Evolutionary conservation across 2,797 vertebrate genomes (phyloP), one percentile per base, ranked within the genome.

Genomic region (Lacerta bilineata): DNA sequence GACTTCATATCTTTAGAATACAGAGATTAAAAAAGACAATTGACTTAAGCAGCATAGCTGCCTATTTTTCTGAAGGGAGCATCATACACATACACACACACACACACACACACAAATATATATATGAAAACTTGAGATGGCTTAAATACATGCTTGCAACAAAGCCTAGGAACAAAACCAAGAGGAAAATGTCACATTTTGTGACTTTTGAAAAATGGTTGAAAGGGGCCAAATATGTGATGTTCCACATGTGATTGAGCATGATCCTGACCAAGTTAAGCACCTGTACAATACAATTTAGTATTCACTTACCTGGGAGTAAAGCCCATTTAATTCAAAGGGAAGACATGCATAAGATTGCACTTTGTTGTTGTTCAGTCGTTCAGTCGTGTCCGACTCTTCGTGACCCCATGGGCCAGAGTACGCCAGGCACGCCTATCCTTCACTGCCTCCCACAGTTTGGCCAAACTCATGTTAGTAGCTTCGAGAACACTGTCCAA

Each of bases 1-100:
- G 33, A n/a, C 43, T 68, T 27, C 25, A 74, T 80, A 66, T 74
- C 61, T n/a, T 80, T 91, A n/a, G 43, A 80, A 86, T 68, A 64
- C 8, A 59, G 15, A 43, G 13, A 25, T 41, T 78, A 13, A 39
- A 83, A 66, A 59, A 39, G 18, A 77, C 75, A 41, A 66, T 20
- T 80, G 80, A 18, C n/a, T 68, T n/a, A 83, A 80, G 20, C 20
- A 33, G 7, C 11, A 50, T n/a, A 59, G 33, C 2, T 68, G 15
- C 18, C 5, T n/a, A 85, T 39, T 46, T 20, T 59, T 10, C 78
- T 85, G 71, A 75, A 43, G 18, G 11, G 1, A 41, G 1, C 9
- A 46, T 10, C 41, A 15, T 4, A 55, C 13, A 15, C 50, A 0
- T 3, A 15, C 50, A 15, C 13, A 13, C 50, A 55, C 13, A 43